Evolutionary conservation across 1,140 invertebrate genomes (phyloP).

Genomic region (Drosophila prosaltans): DNA sequence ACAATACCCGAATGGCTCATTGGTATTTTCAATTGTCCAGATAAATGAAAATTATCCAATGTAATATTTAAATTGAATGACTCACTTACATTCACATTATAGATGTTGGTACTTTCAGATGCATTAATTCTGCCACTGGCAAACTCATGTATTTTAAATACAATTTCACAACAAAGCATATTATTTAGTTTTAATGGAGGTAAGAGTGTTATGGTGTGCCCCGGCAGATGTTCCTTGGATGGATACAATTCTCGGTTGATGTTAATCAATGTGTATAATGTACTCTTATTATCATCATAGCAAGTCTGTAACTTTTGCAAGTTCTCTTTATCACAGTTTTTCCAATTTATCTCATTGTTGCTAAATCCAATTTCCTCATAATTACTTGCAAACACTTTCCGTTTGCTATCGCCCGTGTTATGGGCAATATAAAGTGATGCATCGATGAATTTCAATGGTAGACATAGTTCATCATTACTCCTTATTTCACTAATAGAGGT

Average conservation of each 20-base stretch:
- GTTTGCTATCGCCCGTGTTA: conserved; percentile 29
- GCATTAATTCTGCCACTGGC: conserved; percentile 86
- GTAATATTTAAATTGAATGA: conserved; percentile 89
- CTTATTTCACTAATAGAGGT: conserved; percentile 47
- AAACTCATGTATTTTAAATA: conserved; percentile 85
- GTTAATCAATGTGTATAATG: conserved; percentile 78
- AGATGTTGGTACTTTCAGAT: conserved; percentile 71
- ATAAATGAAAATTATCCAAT: conserved; percentile 92
- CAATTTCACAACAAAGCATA: conserved; percentile 89
- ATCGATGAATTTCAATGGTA: conserved; percentile 80
- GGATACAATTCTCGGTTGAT: conserved; percentile 92
- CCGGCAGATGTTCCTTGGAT: conserved; percentile 88
- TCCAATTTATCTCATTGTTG: conserved; percentile 66
- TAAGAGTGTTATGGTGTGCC: conserved; percentile 92
- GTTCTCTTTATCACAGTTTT: conserved; percentile 43
- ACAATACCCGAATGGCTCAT: conserved; percentile 83
- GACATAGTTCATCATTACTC: conserved; percentile 64
- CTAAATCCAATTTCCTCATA: conserved; percentile 64
- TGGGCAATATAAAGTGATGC: conserved; percentile 67
- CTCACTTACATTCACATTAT: conserved; percentile 88
- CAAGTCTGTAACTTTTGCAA: conserved; percentile 54
- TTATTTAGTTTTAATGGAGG: conserved; percentile 92
- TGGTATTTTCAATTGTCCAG: conserved; percentile 86
- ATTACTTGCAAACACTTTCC: conserved; percentile 15
- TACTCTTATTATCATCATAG: conserved; percentile 59